These are phyloP conservation scores for Galerucella pusilla DNA, from an alignment of 2,888 invertebrate genomes.

Conservation along the genomic window DNA sequence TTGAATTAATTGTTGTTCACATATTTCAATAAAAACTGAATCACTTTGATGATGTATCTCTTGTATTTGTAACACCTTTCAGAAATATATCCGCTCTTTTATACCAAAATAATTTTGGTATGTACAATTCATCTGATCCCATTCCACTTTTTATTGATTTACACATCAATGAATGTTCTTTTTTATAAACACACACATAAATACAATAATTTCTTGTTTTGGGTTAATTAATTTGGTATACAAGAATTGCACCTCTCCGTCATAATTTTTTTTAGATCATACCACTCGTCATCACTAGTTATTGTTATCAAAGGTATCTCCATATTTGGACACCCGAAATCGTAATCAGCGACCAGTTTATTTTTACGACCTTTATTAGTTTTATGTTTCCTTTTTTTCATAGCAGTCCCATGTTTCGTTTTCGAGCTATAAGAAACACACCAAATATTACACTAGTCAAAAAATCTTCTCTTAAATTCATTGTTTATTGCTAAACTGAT, in stretches of 20 bases:
- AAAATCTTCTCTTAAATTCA: neutral
- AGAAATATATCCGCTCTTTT: too few species aligned
- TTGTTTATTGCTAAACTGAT: too few species aligned
- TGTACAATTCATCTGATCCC: too few species aligned
- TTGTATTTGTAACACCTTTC: too few species aligned
- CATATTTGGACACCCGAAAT: neutral
- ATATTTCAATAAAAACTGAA: too few species aligned
- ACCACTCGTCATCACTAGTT: constrained; percentile 23
- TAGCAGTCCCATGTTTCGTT: constrained; percentile 27
- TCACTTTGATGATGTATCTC: too few species aligned
- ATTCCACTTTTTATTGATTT: too few species aligned
- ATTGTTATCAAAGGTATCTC: constrained; percentile 26
- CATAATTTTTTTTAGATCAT: constrained; percentile 14
- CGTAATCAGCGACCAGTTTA: constrained; percentile 1
- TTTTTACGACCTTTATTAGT: constrained; percentile 28
- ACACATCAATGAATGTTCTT: too few species aligned
- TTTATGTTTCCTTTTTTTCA: constrained; percentile 39
- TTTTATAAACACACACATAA: too few species aligned
- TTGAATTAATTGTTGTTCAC: too few species aligned
- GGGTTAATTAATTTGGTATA: neutral
- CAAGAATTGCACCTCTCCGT: constrained; percentile 12
- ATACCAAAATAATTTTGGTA: too few species aligned
- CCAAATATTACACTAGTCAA: neutral
- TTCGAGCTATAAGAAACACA: constrained; percentile 35
- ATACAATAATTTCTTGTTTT: too few species aligned